Conservation (phyloP, 2,113 vertebrate species). For the Menidia beryllina region DNA sequence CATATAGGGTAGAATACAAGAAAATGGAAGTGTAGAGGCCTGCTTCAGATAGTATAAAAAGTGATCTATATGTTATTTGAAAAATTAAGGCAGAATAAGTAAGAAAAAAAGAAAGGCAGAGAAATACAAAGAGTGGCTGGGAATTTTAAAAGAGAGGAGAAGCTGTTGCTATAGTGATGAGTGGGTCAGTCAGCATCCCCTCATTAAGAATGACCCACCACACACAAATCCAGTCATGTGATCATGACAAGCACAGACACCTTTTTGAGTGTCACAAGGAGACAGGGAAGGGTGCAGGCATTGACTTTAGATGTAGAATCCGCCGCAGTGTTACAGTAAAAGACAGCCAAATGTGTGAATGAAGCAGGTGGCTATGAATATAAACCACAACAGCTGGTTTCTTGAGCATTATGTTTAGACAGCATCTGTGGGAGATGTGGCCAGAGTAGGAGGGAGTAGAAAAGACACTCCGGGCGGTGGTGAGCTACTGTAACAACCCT, state of each 20-base stretch:
- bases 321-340: constrained; percentile 72
- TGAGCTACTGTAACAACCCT: constrained; percentile 34
- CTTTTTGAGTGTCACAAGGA: constrained; percentile 52
- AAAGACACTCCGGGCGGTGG: constrained; percentile 15
- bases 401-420: constrained; percentile 46
- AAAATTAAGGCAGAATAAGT: constrained; percentile 44
- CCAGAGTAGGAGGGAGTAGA: constrained; percentile 18
- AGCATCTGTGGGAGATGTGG: constrained; percentile 37
- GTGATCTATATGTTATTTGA: constrained; percentile 45
- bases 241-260: constrained; percentile 56
- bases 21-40: constrained; percentile 24
- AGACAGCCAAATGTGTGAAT: constrained; percentile 58
- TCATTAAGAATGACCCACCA: constrained; percentile 81
- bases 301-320: constrained; percentile 67
- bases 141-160: constrained; percentile 46
- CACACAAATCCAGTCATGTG: constrained; percentile 70
- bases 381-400: constrained; percentile 60
- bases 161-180: constrained; percentile 74
- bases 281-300: constrained; percentile 49
- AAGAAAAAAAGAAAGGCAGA: constrained; percentile 54
- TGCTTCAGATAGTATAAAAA: constrained; percentile 26
- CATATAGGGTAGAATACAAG: background rate
- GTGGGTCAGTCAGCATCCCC: constrained; percentile 68
- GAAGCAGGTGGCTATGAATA: constrained; percentile 74
- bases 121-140: constrained; percentile 56